Percentiles rank a stretch among this genome's conserved stretches.
Evolutionary conservation across 2,797 vertebrate species (phyloP).

Genomic region (Chelidonichthys spinosus): DNA sequence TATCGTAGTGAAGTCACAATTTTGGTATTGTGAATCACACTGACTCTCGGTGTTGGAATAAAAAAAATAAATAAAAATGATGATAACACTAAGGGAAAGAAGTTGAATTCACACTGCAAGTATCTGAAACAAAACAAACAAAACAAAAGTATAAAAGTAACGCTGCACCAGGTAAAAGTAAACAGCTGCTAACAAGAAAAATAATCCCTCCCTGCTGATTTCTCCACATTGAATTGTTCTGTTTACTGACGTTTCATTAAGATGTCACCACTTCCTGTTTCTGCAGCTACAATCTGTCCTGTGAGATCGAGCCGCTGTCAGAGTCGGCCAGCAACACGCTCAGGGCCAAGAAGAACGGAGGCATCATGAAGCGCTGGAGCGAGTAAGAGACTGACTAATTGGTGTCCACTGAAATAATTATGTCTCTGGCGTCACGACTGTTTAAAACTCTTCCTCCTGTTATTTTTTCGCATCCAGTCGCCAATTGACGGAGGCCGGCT

Average conservation of each 20-base stretch:
- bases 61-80: too few species aligned
- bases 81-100: too few species aligned
- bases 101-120: too few species aligned
- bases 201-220: too few species aligned
- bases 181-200: neutral
- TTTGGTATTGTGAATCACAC: too few species aligned
- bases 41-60: too few species aligned
- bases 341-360: slow-evolving; percentile 90
- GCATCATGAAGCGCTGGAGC: slow-evolving; percentile 96
- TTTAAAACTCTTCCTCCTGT: neutral
- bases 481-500: slow-evolving; percentile 86
- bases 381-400: slow-evolving; percentile 85
- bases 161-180: neutral
- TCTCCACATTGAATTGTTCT: neutral
- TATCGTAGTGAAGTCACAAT: too few species aligned
- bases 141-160: neutral
- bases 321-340: slow-evolving; percentile 94
- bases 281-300: slow-evolving; percentile 91
- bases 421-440: too few species aligned
- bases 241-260: neutral
- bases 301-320: slow-evolving; percentile 93
- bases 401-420: too few species aligned
- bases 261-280: slow-evolving; percentile 4
- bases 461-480: slow-evolving; percentile 77
- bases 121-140: too few species aligned